Base-by-base conservation (phyloP, 2,113 vertebrate species). In the Kobus ellipsiprymnus region DNA sequence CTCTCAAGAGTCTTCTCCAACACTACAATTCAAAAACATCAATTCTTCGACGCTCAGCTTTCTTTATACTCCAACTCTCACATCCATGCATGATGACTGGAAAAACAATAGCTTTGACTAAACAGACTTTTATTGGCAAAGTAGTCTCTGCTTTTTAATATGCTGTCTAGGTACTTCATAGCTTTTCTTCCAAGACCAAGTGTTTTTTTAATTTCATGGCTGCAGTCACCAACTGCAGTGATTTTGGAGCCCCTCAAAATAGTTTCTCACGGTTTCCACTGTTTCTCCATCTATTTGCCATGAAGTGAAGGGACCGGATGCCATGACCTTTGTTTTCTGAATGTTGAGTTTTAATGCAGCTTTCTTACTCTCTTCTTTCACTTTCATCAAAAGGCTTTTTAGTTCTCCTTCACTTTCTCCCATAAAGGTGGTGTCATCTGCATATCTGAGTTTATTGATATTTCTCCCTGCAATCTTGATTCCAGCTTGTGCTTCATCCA, bases 1-100 rank as follows among this genome's bases (percentile, higher is more conserved):
- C 19, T 71, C 67, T 71, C n/a, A 23, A n/a, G 33, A 64, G n/a
- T 71, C 67, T 71, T 71, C 67, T 71, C n/a, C 67, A 71, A 71
- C n/a, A 23, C 19, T 4, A 23, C 64, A 36, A 19, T 71, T 71
- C 19, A 12, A 36, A 71, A 71, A 2, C 19, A 36, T 71, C n/a
- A 71, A 36, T 71, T 71, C n/a, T 71, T 36, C 2, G 0, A 11
- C 1, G 4, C n/a, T 71, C 2, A 71, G n/a, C 9, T 36, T 71
- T 36, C 64, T 36, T 67, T 36, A 67, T 3, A 21, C 17, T 36
- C 64, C 64, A 36, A 19, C 33, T 67, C 9, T 71, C 9, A 71
- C 19, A 71, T 71, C 9, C 64, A 71, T 71, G 36, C 64, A 21
- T 12, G 62, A 17, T 33, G 17, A 71, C n/a, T 11, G 17, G n/a